Evolutionary conservation across 2,113 vertebrate species (phyloP).

Genomic region (Pandion haliaetus): DNA sequence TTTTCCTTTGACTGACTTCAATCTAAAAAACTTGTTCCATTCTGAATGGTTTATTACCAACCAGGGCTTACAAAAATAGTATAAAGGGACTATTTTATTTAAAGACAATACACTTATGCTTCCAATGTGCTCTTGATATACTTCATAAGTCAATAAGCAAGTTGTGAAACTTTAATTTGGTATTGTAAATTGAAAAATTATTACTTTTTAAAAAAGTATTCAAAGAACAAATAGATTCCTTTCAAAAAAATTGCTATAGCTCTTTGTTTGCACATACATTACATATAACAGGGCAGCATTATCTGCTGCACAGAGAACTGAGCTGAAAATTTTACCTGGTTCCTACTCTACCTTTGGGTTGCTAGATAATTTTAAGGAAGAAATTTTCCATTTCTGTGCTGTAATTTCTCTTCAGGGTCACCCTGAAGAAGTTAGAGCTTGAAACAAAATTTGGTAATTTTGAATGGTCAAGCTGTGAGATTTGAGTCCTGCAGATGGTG

Average conservation of each 20-base stretch:
- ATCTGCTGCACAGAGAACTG: neutral
- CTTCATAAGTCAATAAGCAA: neutral
- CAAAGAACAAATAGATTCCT: neutral
- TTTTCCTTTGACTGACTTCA: conserved; percentile 3
- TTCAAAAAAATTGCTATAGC: neutral
- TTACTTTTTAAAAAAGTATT: neutral
- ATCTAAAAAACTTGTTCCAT: neutral
- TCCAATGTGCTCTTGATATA: neutral
- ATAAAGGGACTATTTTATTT: neutral
- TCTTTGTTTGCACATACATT: neutral
- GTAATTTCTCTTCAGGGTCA: neutral
- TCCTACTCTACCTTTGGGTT: neutral
- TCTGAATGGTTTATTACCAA: neutral
- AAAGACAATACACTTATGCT: neutral
- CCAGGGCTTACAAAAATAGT: neutral
- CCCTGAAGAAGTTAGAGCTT: neutral
- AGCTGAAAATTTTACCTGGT: neutral
- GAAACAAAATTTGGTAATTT: neutral
- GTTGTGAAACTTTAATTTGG: neutral
- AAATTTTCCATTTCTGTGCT: neutral
- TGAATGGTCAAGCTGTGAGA: neutral
- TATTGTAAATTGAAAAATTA: neutral
- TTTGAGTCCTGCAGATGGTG: neutral
- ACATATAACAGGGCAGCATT: neutral
- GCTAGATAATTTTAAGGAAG: neutral